Percentiles rank a stretch among this genome's conserved stretches.
Conservation (phyloP, 2,113 vertebrate genomes). For the Enhydra lutris region DNA sequence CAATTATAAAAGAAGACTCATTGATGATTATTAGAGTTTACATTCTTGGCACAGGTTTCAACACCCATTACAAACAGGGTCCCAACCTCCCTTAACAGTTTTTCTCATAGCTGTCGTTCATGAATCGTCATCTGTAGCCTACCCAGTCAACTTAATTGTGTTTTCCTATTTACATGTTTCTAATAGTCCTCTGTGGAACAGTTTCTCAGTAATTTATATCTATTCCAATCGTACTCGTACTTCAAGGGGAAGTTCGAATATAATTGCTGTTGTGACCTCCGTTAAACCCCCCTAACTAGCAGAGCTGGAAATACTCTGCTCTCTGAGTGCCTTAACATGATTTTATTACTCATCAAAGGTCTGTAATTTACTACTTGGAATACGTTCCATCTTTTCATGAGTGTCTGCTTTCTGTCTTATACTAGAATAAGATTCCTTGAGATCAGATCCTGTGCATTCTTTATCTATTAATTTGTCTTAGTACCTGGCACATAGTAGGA, state of each 20-base stretch:
- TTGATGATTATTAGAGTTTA: neutral
- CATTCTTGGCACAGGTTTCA: neutral
- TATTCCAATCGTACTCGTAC: neutral
- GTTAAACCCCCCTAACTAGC: neutral
- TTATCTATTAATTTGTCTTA: neutral
- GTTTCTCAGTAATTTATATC: neutral
- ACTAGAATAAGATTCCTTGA: neutral
- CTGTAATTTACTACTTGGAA: neutral
- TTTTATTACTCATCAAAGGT: neutral
- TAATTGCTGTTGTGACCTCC: neutral
- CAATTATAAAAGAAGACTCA: neutral
- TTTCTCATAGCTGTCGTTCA: neutral
- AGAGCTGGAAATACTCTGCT: neutral
- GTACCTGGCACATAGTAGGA: neutral
- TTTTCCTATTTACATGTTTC: conserved; percentile 15
- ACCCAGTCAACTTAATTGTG: neutral
- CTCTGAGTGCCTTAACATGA: neutral
- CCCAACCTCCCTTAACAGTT: neutral
- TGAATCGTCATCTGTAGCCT: neutral
- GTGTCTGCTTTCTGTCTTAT: neutral
- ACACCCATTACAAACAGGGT: conserved; percentile 20
- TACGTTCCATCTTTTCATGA: neutral
- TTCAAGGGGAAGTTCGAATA: neutral
- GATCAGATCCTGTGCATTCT: neutral
- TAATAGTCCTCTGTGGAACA: neutral